phyloP scores from a whole-genome alignment of 2,797 vertebrate species.

The Spondyliosoma cantharus region DNA sequence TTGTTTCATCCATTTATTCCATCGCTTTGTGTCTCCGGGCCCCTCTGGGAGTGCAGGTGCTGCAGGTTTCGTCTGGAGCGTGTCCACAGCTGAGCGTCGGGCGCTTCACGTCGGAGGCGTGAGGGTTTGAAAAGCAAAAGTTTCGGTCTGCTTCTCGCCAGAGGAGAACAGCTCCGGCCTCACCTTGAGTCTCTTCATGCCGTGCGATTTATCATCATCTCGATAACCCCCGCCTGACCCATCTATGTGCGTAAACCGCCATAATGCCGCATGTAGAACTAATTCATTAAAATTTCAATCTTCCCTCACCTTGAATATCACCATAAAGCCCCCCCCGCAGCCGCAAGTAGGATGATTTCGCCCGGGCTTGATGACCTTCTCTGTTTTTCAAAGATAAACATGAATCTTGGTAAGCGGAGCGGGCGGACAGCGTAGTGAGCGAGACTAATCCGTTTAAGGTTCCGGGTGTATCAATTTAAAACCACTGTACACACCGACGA shows the following conservation, averaged over 20 bases:
- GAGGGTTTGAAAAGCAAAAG: conserved; percentile 42
- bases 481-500: conserved; percentile 11
- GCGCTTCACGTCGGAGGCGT: not conserved
- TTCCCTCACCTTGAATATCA: conserved; percentile 61
- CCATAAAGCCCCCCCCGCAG: conserved; percentile 43
- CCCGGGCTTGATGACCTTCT: conserved; percentile 50
- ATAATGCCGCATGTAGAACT: conserved; percentile 30
- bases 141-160: conserved; percentile 10
- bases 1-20: conserved; percentile 32
- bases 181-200: conserved; percentile 36
- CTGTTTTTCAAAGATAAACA: conserved; percentile 55
- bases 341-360: conserved; percentile 43
- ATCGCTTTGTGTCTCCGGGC: not conserved
- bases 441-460: conserved; percentile 43
- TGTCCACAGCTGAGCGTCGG: not conserved
- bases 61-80: not conserved
- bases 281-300: conserved; percentile 67
- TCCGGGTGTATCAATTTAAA: conserved; percentile 34
- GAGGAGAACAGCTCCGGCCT: conserved; percentile 16
- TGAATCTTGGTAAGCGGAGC: conserved; percentile 46
- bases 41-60: conserved; percentile 14
- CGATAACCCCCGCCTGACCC: conserved; percentile 18
- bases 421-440: conserved; percentile 45
- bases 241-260: conserved; percentile 28
- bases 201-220: conserved; percentile 32